Conservation (phyloP, 64 coral and sea anemone genomes). For the Cladopsammia gracilis region DNA sequence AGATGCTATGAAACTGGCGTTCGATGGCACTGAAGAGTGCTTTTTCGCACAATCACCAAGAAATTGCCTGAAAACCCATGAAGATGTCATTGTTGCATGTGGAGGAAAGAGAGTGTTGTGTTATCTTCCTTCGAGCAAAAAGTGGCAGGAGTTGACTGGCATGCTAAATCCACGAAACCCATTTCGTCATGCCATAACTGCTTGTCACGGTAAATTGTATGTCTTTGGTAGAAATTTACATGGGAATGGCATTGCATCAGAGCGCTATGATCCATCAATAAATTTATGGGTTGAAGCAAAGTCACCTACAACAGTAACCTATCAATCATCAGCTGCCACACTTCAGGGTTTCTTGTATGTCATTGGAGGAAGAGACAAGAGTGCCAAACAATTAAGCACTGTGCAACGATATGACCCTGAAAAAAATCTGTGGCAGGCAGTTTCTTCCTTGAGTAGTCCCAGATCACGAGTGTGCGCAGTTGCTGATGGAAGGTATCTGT, state of each 20-base stretch:
- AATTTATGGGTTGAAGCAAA: background rate
- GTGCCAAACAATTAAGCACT: background rate
- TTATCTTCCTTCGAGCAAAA: background rate
- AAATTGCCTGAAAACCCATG: conserved; percentile 23
- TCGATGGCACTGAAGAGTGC: background rate
- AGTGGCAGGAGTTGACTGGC: conserved; percentile 14
- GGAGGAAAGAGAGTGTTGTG: background rate
- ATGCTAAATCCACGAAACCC: background rate
- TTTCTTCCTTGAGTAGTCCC: conserved; percentile 43
- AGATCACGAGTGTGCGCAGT: conserved; percentile 66
- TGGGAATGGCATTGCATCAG: background rate
- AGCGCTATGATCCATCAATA: background rate
- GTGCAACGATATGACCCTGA: conserved; percentile 41
- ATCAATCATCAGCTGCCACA: background rate
- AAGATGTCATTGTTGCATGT: background rate
- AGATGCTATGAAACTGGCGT: background rate
- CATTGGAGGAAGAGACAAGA: conserved; percentile 8
- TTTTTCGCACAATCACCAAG: conserved; percentile 25
- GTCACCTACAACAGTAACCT: background rate
- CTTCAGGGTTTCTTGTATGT: background rate
- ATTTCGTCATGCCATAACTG: background rate
- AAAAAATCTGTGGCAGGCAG: conserved; percentile 50
- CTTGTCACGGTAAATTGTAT: background rate
- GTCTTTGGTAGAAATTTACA: background rate
- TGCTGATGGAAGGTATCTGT: conserved; percentile 63